Conservation (phyloP, 2,888 invertebrate species). For the Torymus texanus region DNA sequence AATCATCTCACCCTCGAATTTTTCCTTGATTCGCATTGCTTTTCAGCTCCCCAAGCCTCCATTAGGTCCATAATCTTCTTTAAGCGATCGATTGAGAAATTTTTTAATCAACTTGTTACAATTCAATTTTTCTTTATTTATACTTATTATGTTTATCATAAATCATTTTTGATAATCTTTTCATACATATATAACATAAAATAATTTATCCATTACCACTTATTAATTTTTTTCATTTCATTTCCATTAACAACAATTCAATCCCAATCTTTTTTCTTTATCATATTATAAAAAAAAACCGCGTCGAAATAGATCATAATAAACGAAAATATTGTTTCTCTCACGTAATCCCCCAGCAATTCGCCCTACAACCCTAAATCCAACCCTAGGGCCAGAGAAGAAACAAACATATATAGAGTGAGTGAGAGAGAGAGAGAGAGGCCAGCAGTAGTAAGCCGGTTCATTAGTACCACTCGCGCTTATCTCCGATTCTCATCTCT, state of each 20-base stretch:
- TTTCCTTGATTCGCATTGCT: slow-evolving; percentile 49
- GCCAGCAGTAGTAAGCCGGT: neutral
- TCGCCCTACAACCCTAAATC: too few relatives aligned
- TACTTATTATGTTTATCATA: slow-evolving; percentile 1
- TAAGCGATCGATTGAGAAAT: slow-evolving; percentile 61
- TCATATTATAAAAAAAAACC: too few relatives aligned
- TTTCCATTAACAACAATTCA: too few relatives aligned
- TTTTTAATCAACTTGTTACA: slow-evolving; percentile 4
- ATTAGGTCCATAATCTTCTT: slow-evolving; percentile 65
- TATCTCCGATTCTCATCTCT: slow-evolving; percentile 19
- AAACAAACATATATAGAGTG: neutral
- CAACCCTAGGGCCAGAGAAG: neutral
- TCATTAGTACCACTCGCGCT: slow-evolving; percentile 17
- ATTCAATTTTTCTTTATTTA: slow-evolving; percentile 10
- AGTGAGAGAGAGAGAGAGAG: neutral
- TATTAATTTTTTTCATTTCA: too few relatives aligned
- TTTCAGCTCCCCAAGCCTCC: slow-evolving; percentile 51
- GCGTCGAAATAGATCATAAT: too few relatives aligned
- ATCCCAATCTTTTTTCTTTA: too few relatives aligned
- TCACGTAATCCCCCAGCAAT: too few relatives aligned
- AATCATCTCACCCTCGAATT: slow-evolving; percentile 62
- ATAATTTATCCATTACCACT: too few relatives aligned
- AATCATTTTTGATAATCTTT: too few relatives aligned
- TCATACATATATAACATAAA: too few relatives aligned
- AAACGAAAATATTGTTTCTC: too few relatives aligned